Evolutionary conservation across 2,113 vertebrate genomes (phyloP), one percentile per base, ranked within the genome.

Genomic region (Forbesichthys agassizii): DNA sequence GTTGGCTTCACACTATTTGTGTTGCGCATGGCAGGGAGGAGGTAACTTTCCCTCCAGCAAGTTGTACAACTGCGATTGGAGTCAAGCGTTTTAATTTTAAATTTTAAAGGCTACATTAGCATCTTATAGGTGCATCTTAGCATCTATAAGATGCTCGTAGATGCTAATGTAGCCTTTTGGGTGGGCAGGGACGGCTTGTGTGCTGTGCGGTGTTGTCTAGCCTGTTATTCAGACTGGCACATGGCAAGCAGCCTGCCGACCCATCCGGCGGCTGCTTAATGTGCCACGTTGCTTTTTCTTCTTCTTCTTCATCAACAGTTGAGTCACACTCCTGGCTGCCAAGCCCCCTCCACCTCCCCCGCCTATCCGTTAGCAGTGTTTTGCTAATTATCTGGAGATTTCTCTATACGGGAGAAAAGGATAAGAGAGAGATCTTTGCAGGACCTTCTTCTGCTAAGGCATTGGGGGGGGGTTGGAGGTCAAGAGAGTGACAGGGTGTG

Each of bases 121-220:
- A 84, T 87, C 77, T 27, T 27, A 27, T 27, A 3, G 16, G 16
- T 16, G 16, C 16, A 16, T 16, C 16, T 16, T 16, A 16, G 16
- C 16, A 16, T 16, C 16, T 16, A 16, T 16, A 16, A 16, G 16
- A 16, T 16, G 16, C 16, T 16, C 16, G 16, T 16, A 42, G 77
- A 87, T 84, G 80, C 68, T 73, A 87, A 87, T 86, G 79, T 86
- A 79, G 82, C 77, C 83, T 86, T 86, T 87, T 66, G 77, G 71
- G 56, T 62, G 51, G 74, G 61, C 65, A 66, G 68, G 78, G 72
- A 83, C 58, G 58, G 64, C 46, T 48, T 1, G 10, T 69, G 76
- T 71, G 48, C 68, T 63, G 64, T 4, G 2, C 42, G 18, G 53
- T 76, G 80, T 84, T 84, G 75, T 82, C 84, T 86, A 51, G 62